Evolutionary conservation across 2,888 invertebrate species (phyloP).

Genomic region (Noctua comes): DNA sequence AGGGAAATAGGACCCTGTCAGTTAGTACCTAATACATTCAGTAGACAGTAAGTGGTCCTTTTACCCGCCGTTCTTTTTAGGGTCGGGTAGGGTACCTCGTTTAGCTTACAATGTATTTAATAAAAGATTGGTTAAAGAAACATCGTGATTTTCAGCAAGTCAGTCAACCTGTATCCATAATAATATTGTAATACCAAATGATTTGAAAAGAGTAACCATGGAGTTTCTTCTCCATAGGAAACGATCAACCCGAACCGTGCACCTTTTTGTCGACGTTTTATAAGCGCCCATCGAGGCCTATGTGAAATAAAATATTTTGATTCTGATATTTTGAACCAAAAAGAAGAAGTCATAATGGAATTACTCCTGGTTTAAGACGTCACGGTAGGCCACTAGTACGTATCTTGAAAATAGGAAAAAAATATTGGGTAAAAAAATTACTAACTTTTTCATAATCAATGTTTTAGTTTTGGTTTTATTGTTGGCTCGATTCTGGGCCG

Average conservation of each 20-base stretch:
- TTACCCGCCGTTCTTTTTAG: not conserved
- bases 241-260: too few relatives aligned
- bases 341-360: too few relatives aligned
- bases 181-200: too few relatives aligned
- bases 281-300: too few relatives aligned
- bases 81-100: not conserved
- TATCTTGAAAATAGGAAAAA: not conserved
- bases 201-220: too few relatives aligned
- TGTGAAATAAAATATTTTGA: too few relatives aligned
- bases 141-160: not conserved
- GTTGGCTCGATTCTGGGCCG: not conserved
- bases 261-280: too few relatives aligned
- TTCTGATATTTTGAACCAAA: too few relatives aligned
- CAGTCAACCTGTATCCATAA: too few relatives aligned
- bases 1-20: not conserved
- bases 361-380: too few relatives aligned
- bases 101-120: not conserved
- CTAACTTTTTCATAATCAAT: not conserved
- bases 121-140: not conserved
- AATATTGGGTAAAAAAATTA: not conserved
- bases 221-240: too few relatives aligned
- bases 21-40: not conserved
- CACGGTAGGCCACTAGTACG: too few relatives aligned
- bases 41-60: conserved; percentile 12
- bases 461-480: not conserved